Evolutionary conservation across 2,888 invertebrate species (phyloP), one percentile per base, ranked within the genome.

Genomic region (Hermodice carunculata): DNA sequence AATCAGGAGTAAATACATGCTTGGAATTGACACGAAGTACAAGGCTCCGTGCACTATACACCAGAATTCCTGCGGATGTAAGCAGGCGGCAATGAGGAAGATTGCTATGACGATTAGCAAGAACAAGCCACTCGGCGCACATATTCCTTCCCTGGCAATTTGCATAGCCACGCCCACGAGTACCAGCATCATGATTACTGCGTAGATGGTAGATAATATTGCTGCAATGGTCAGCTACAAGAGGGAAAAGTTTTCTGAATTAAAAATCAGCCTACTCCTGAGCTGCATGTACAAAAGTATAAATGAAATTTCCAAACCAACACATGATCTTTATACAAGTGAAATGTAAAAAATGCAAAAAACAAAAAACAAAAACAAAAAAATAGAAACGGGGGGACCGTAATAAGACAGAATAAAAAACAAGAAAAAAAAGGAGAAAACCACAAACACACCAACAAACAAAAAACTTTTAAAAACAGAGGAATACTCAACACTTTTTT

Each of bases 121-220:
- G 90, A 99, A 99, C 84, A 99, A 97, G 61, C 98, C 96, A 26
- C 98, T 97, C 0, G 98, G 98, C 26, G 97, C 97, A 60, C 96
- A 80, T 6, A 77, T 51, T 5, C 98, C 98, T 89, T 98, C 98
- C 90, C 96, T 95, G 75, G 96, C 94, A 83, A 99, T 91, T 87
- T 98, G 98, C 44, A 99, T 90, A 0, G 97, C 95, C 0, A 98
- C 96, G 90, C 98, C 98, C 52, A 99, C 98, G 75, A 98, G 94
- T 26, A 99, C 98, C 73, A 98, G 96, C 95, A 98, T 98, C 98
- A 98, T 98, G 76, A 98, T 93, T 87, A 98, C 89, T 19, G 98
- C 97, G 86, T 98, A 98, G 17, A 92, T 91, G 19, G 96, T 96
- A 17, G 97, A 96, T 72, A 98, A 87, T 75, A 98, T 93, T 87